These are phyloP conservation scores for Alligator sinensis DNA, from an alignment of 2,113 vertebrate species.

Conservation along the genomic window DNA sequence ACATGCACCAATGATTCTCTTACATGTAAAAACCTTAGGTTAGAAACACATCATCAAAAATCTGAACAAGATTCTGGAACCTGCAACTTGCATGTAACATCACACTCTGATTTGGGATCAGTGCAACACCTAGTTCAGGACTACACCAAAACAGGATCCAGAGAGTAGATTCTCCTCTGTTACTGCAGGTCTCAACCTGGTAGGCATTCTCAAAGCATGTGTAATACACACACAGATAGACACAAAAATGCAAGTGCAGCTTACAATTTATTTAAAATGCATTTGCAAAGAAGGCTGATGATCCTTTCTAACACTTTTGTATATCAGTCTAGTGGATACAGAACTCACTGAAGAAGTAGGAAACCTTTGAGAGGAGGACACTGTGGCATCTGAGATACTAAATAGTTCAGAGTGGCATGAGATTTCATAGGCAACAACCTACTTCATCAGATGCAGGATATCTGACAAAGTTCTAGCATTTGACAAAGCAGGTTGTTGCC, in stretches of 20 bases:
- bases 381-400: too few relatives aligned
- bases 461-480: too few relatives aligned
- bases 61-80: neutral
- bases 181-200: rapidly evolving
- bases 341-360: too few relatives aligned
- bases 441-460: too few relatives aligned
- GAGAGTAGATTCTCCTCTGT: neutral
- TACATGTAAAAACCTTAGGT: neutral
- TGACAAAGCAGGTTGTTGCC: too few relatives aligned
- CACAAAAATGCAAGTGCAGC: rapidly evolving
- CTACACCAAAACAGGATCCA: too few relatives aligned
- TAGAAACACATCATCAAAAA: neutral
- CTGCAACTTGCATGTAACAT: neutral
- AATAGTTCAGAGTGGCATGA: too few relatives aligned
- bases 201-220: neutral
- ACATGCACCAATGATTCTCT: neutral
- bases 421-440: too few relatives aligned
- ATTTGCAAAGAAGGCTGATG: rapidly evolving
- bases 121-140: neutral
- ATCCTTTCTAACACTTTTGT: neutral
- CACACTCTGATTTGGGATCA: neutral
- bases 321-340: too few relatives aligned
- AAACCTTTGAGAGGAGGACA: too few relatives aligned
- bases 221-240: neutral
- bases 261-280: neutral